phyloP scores from a whole-genome alignment of 1,140 invertebrate genomes.

The Diabrotica virgifera region DNA sequence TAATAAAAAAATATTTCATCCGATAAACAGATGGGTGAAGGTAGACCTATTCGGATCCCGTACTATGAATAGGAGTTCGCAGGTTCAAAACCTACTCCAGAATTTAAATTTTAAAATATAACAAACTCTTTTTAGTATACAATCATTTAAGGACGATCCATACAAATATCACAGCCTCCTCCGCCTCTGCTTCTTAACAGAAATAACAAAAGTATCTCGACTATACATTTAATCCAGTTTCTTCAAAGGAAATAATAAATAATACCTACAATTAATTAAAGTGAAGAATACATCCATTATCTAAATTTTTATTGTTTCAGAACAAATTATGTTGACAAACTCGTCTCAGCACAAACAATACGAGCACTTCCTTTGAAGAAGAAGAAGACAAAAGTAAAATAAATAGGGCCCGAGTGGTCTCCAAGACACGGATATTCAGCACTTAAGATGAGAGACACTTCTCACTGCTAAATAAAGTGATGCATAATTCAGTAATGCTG shows the following conservation, averaged over 20 bases:
- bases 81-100: too few relatives aligned
- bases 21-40: too few relatives aligned
- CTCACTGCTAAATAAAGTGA: not conserved
- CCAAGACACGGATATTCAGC: not conserved
- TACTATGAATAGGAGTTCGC: too few relatives aligned
- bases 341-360: not conserved
- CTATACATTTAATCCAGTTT: too few relatives aligned
- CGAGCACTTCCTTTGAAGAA: not conserved
- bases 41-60: too few relatives aligned
- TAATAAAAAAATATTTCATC: too few relatives aligned
- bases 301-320: not conserved
- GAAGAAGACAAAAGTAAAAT: slow-evolving; percentile 3
- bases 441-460: not conserved
- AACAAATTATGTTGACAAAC: slow-evolving; percentile 3
- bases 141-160: too few relatives aligned
- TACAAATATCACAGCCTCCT: too few relatives aligned
- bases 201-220: too few relatives aligned
- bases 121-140: too few relatives aligned
- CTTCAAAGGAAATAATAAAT: not conserved
- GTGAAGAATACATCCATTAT: not conserved
- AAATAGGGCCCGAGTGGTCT: not conserved
- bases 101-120: too few relatives aligned
- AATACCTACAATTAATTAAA: not conserved
- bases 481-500: not conserved
- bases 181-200: too few relatives aligned